Evolutionary conservation across 2,888 invertebrate species (phyloP).

Genomic region (Dolichopus griseipennis): DNA sequence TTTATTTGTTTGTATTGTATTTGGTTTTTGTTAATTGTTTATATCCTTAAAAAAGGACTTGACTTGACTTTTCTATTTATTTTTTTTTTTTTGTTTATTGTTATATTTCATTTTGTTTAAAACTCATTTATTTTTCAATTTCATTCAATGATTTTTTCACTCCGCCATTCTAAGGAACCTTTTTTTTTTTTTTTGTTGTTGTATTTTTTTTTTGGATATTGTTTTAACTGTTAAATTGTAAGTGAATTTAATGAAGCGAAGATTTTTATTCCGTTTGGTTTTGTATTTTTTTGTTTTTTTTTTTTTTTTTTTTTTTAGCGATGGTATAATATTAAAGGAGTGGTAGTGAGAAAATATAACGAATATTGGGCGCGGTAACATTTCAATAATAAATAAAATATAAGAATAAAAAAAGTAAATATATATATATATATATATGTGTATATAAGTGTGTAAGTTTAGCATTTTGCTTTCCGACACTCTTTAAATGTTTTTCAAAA

Average conservation of each 20-base stretch:
- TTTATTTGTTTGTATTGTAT: too few relatives aligned
- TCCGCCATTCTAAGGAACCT: too few relatives aligned
- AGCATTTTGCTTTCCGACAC: too few relatives aligned
- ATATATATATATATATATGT: too few relatives aligned
- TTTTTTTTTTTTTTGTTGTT: too few relatives aligned
- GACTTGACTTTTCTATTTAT: background rate
- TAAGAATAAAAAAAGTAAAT: too few relatives aligned
- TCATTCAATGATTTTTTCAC: too few relatives aligned
- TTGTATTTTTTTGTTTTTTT: background rate
- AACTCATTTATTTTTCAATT: constrained; percentile 5
- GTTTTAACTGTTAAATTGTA: background rate
- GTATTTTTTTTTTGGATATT: background rate
- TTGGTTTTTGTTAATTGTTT: too few relatives aligned
- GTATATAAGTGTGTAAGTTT: too few relatives aligned
- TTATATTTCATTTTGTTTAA: background rate
- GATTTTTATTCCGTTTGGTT: background rate
- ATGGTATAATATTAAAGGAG: background rate
- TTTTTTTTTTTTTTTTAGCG: background rate
- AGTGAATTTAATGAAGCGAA: constrained; percentile 1
- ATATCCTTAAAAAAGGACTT: background rate
- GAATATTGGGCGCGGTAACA: background rate
- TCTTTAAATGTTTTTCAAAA: too few relatives aligned
- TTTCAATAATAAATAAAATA: background rate
- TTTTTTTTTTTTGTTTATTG: background rate
- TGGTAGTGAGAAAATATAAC: background rate